Conservation (phyloP, 2,797 vertebrate genomes). For the Protonibea diacanthus region DNA sequence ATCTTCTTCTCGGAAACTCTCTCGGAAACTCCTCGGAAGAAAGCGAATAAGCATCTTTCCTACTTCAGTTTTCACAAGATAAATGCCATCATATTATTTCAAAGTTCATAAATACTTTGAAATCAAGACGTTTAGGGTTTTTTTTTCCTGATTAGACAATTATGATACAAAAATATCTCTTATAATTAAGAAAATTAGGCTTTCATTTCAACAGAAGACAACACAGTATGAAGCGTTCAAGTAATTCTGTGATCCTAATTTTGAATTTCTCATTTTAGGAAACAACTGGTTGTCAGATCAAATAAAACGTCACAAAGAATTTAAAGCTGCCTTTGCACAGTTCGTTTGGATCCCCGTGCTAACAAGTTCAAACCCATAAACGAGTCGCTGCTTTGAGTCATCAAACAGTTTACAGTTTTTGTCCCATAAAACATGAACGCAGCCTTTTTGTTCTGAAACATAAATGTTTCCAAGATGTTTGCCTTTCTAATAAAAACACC, state of each 20-base stretch:
- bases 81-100: background rate
- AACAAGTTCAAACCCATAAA: constrained; percentile 40
- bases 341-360: background rate
- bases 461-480: background rate
- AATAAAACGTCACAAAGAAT: constrained; percentile 5
- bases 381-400: constrained; percentile 38
- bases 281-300: background rate
- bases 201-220: background rate
- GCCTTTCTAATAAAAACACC: background rate
- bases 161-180: background rate
- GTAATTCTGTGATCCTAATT: background rate
- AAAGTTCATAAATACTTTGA: background rate
- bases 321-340: background rate
- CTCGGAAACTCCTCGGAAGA: background rate
- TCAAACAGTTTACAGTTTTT: constrained; percentile 19
- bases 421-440: constrained; percentile 20
- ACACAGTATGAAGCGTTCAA: background rate
- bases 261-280: background rate
- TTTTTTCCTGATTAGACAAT: background rate
- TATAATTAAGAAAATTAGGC: background rate
- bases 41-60: background rate
- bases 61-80: background rate
- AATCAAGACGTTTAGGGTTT: background rate
- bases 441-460: background rate
- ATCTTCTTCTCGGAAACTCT: too few species aligned